These are phyloP conservation scores for Trachelus iudaicus DNA, from an alignment of 2,888 invertebrate species.

Conservation along the genomic window DNA sequence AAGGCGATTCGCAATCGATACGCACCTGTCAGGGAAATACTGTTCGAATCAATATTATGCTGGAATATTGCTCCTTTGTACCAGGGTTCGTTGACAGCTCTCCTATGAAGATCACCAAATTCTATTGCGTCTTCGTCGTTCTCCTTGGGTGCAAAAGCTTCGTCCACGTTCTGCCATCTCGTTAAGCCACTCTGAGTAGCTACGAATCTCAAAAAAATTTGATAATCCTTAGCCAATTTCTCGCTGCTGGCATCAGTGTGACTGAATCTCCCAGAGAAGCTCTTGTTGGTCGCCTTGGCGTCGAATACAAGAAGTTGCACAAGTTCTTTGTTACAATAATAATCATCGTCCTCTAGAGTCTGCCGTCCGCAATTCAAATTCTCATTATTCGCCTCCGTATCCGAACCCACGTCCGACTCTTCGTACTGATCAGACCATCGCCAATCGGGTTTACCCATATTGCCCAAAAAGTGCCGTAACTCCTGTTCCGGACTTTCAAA, in stretches of 20 bases:
- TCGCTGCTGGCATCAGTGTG: constrained; percentile 67
- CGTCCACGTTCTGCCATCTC: constrained; percentile 83
- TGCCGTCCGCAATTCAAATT: constrained; percentile 72
- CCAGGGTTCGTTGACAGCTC: constrained; percentile 90
- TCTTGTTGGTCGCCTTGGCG: constrained; percentile 77
- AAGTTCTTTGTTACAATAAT: constrained; percentile 86
- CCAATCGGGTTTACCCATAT: constrained; percentile 72
- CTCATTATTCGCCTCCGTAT: constrained; percentile 42
- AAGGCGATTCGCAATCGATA: not conserved
- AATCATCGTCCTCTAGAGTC: constrained; percentile 75
- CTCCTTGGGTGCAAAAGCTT: constrained; percentile 60
- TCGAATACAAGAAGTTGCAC: constrained; percentile 89
- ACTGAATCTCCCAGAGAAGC: constrained; percentile 58
- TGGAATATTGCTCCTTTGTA: constrained; percentile 91
- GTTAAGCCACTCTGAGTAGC: constrained; percentile 92
- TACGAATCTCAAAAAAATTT: constrained; percentile 82
- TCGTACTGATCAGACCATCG: constrained; percentile 75
- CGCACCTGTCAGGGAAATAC: constrained; percentile 56
- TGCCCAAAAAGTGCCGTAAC: constrained; percentile 78
- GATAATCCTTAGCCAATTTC: constrained; percentile 74
- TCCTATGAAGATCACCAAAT: constrained; percentile 81
- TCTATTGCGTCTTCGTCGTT: constrained; percentile 61
- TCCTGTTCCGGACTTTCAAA: constrained; percentile 80
- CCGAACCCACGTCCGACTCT: constrained; percentile 27
- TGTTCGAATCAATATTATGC: constrained; percentile 79